Percentiles rank a stretch among this genome's conserved stretches.
Conservation (phyloP, 2,113 vertebrate genomes). For the Eurystomus gularis region DNA sequence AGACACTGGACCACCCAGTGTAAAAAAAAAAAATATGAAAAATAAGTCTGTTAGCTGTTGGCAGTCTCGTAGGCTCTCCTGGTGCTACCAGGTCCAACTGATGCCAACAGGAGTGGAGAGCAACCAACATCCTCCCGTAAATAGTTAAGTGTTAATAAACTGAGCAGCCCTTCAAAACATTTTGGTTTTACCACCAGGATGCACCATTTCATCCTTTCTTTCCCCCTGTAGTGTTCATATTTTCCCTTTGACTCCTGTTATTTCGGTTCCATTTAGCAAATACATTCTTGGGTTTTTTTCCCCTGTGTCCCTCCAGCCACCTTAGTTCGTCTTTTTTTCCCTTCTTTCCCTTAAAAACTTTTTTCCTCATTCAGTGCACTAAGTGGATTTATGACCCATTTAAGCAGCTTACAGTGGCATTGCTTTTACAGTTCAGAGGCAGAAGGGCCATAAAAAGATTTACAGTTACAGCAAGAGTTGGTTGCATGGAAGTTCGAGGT, state of each 20-base stretch:
- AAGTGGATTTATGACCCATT: constrained; percentile 63
- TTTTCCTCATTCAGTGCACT: constrained; percentile 28
- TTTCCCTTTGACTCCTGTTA: constrained; percentile 52
- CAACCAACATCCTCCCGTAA: neutral
- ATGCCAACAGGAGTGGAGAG: constrained; percentile 34
- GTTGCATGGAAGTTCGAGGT: constrained; percentile 31
- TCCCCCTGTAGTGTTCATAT: constrained; percentile 40
- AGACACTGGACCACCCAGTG: constrained; percentile 22
- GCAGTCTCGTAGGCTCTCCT: neutral
- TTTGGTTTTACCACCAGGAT: constrained; percentile 51
- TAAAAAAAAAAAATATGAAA: neutral
- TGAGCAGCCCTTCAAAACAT: constrained; percentile 29
- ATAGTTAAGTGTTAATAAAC: constrained; percentile 24
- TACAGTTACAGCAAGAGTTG: constrained; percentile 53
- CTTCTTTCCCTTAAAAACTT: constrained; percentile 24
- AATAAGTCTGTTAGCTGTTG: neutral
- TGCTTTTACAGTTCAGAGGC: constrained; percentile 61
- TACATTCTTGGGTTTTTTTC: neutral
- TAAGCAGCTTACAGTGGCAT: constrained; percentile 57
- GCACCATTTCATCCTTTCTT: constrained; percentile 53
- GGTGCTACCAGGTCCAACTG: neutral
- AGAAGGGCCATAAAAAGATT: constrained; percentile 65
- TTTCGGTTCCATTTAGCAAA: constrained; percentile 52
- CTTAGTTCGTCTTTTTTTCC: constrained; percentile 12
- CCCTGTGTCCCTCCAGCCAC: constrained; percentile 19